Evolutionary conservation across 2,797 vertebrate genomes (phyloP), one percentile per base, ranked within the genome.

Genomic region (Myiothlypis chrysogaster): DNA sequence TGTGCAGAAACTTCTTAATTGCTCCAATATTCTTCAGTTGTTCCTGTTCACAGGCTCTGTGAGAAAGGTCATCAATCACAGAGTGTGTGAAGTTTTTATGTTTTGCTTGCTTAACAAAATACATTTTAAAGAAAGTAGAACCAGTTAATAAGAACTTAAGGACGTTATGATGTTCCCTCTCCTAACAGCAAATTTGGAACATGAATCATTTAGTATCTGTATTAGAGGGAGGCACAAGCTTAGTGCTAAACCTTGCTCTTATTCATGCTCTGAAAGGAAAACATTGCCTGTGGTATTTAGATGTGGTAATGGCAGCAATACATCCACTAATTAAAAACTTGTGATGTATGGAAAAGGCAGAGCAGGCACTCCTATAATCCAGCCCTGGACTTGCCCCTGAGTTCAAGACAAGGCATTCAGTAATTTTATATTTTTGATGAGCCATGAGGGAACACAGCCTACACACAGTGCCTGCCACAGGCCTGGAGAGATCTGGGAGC

Each of bases 31-130:
- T 93, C 95, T 92, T 92, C 95, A 66, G 65, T 87, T 92, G 96
- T 94, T 97, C 90, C 92, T 71, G 78, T 92, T 97, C 96, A 93
- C 78, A 37, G 88, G 65, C 78, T 82, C 95, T 63, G 83, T 52
- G 77, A 85, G 93, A 97, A 98, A 98, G 97, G 97, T 97, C 96
- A 97, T 98, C 97, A 97, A 90, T 98, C 97, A 97, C 13, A 0
- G 49, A 56, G 20, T 15, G 47, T 34, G 71, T 64, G 93, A 95
- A 70, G 64, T 79, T 90, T 96, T 97, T 93, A 90, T 96, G 94
- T 89, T 97, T 95, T 96, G 94, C 96, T 97, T 95, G 83, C 97
- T 97, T 97, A 96, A 97, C 95, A 96, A 97, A 97, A 95, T 61
- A 30, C 41, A 72, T 91, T 94, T 94, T 90, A 88, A 83, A 85